phyloP scores from a whole-genome alignment of 2,797 vertebrate species.

The Etheostoma nigrum region DNA sequence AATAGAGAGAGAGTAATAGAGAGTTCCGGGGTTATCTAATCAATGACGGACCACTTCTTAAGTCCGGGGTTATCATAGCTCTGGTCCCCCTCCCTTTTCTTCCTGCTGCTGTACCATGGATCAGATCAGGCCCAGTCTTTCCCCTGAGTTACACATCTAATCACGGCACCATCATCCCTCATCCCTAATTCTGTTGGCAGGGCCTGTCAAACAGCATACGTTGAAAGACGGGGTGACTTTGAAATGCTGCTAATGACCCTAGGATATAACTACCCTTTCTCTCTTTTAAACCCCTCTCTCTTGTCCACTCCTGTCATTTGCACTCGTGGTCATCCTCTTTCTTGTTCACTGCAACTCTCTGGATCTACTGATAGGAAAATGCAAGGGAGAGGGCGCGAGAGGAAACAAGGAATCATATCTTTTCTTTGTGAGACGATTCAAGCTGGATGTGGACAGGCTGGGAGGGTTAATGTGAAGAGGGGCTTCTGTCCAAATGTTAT shows the following conservation, averaged over 20 bases:
- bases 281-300: constrained; percentile 51
- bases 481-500: constrained; percentile 41
- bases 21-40: constrained; percentile 49
- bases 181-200: constrained; percentile 81
- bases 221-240: constrained; percentile 82
- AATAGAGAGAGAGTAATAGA: constrained; percentile 52
- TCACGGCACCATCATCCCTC: constrained; percentile 78
- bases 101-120: constrained; percentile 32
- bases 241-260: constrained; percentile 84
- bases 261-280: constrained; percentile 74
- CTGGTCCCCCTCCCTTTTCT: constrained; percentile 24
- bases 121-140: constrained; percentile 59
- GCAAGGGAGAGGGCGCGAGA: not conserved
- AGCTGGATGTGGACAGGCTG: not conserved
- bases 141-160: constrained; percentile 78
- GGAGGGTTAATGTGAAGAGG: constrained; percentile 7
- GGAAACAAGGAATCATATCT: not conserved
- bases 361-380: constrained; percentile 41
- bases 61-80: constrained; percentile 46
- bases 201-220: constrained; percentile 81
- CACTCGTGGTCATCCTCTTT: constrained; percentile 41
- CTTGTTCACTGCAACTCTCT: constrained; percentile 27
- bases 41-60: constrained; percentile 57
- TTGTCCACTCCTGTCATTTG: constrained; percentile 67
- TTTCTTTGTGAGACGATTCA: constrained; percentile 9